These are phyloP conservation scores for Syngnathoides biaculeatus DNA, from an alignment of 2,113 vertebrate genomes.

Conservation along the genomic window DNA sequence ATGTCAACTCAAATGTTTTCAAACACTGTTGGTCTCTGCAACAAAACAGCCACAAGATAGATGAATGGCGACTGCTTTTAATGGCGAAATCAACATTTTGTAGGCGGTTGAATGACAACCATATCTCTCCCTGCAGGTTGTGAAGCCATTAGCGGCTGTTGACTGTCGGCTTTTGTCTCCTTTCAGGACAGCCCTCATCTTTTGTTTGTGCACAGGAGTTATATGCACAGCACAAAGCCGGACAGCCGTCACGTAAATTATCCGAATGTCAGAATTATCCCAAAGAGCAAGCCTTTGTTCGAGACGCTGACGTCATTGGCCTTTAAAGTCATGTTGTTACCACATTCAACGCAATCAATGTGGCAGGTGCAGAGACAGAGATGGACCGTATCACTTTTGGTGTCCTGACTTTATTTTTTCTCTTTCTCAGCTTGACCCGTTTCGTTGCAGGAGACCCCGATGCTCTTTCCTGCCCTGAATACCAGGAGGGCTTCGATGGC, in stretches of 20 bases:
- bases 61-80: conserved; percentile 5
- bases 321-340: conserved; percentile 46
- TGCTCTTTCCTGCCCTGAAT: conserved; percentile 68
- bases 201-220: conserved; percentile 53
- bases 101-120: conserved; percentile 35
- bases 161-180: conserved; percentile 45
- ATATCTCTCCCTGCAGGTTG: conserved; percentile 75
- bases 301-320: conserved; percentile 32
- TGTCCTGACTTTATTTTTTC: conserved; percentile 43
- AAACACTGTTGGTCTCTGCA: conserved; percentile 2
- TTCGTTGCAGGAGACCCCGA: conserved; percentile 50
- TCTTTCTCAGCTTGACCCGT: conserved; percentile 35
- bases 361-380: conserved; percentile 19
- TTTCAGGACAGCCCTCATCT: conserved; percentile 43
- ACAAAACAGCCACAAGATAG: neutral
- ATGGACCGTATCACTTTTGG: conserved; percentile 43
- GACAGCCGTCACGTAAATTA: conserved; percentile 22
- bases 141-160: conserved; percentile 48
- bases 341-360: conserved; percentile 28
- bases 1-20: neutral
- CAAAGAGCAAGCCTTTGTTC: conserved; percentile 14
- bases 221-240: conserved; percentile 57
- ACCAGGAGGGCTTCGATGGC: conserved; percentile 78
- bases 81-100: conserved; percentile 24
- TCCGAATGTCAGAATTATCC: conserved; percentile 28